phyloP scores from a whole-genome alignment of 1,140 invertebrate species.

The Lasioglossum albipes region DNA sequence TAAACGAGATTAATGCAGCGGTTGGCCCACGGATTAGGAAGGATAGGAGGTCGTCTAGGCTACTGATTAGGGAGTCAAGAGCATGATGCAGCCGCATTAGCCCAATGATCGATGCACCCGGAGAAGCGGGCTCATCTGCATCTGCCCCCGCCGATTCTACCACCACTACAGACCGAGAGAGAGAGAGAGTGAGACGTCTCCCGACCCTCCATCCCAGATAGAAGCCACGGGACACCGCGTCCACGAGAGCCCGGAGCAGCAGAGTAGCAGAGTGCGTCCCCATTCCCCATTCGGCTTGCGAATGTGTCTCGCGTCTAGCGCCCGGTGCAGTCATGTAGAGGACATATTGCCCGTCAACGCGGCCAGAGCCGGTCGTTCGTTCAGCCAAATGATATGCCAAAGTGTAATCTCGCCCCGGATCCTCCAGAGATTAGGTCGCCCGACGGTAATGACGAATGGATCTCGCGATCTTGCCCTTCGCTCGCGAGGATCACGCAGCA shows the following conservation, averaged over 20 bases:
- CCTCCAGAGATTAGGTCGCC: slow-evolving; percentile 73
- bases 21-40: slow-evolving; percentile 67
- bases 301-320: slow-evolving; percentile 70
- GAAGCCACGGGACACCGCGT: slow-evolving; percentile 51
- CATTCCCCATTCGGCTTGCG: slow-evolving; percentile 59
- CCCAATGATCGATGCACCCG: slow-evolving; percentile 74
- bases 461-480: slow-evolving; percentile 6
- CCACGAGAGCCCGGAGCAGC: not conserved
- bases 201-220: slow-evolving; percentile 18
- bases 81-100: slow-evolving; percentile 57
- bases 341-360: slow-evolving; percentile 79
- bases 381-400: slow-evolving; percentile 80
- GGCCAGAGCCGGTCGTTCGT: slow-evolving; percentile 75
- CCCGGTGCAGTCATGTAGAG: slow-evolving; percentile 74
- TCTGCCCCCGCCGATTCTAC: slow-evolving; percentile 56
- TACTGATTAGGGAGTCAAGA: slow-evolving; percentile 73
- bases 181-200: not conserved
- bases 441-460: slow-evolving; percentile 72
- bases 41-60: slow-evolving; percentile 63
- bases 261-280: slow-evolving; percentile 14
- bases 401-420: slow-evolving; percentile 75
- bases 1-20: slow-evolving; percentile 73
- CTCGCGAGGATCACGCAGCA: slow-evolving; percentile 46
- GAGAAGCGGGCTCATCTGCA: slow-evolving; percentile 74
- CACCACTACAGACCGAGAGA: not conserved